A percentile compares a stretch with the other conserved stretches of the same genome.
Evolutionary conservation across 2,113 vertebrate species (phyloP).

Genomic region (Megalops atlanticus): DNA sequence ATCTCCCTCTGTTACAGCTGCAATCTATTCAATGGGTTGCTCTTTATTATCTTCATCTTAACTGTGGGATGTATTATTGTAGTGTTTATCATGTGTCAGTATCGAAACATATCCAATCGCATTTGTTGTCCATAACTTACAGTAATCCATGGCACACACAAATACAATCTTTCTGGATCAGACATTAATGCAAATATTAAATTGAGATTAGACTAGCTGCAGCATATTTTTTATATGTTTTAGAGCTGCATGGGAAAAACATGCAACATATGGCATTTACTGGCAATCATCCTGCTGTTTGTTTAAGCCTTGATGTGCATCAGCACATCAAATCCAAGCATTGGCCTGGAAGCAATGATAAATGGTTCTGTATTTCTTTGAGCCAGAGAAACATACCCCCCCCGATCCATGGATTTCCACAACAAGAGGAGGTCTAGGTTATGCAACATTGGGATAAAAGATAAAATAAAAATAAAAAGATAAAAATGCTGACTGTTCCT

Average conservation of each 20-base stretch:
- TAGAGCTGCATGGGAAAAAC: background rate
- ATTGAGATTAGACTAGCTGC: background rate
- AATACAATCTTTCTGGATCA: background rate
- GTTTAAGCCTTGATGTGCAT: background rate
- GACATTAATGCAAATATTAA: background rate
- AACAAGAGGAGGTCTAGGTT: too few relatives aligned
- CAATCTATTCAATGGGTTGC: too few relatives aligned
- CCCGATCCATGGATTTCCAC: too few relatives aligned
- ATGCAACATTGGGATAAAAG: too few relatives aligned
- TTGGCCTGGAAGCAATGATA: background rate
- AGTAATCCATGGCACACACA: background rate
- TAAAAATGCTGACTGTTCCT: too few relatives aligned
- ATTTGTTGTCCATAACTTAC: background rate
- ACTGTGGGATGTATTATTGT: too few relatives aligned
- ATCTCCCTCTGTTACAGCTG: too few relatives aligned
- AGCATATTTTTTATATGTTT: background rate
- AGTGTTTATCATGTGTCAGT: background rate
- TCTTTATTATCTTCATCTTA: too few relatives aligned
- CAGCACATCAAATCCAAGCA: background rate
- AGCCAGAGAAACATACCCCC: too few relatives aligned
- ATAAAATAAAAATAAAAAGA: too few relatives aligned
- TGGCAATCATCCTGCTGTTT: background rate
- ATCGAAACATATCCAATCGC: background rate
- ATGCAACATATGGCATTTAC: slow-evolving; percentile 9
- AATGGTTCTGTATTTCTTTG: background rate